Percentiles rank a stretch among this genome's conserved stretches.
Conservation (phyloP, 2,797 vertebrate species). For the Argya squamiceps region DNA sequence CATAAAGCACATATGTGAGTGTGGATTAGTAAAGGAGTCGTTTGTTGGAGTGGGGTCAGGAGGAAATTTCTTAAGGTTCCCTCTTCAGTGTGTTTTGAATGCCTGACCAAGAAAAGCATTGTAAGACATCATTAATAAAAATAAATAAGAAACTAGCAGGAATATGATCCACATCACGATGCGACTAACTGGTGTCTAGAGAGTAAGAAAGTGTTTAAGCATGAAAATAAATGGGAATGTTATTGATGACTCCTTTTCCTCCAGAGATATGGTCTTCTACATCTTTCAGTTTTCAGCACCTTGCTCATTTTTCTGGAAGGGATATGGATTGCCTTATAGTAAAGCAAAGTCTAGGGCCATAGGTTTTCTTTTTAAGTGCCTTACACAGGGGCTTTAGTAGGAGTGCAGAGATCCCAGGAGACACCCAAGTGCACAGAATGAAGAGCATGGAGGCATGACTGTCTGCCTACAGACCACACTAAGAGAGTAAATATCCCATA, state of each 20-base stretch:
- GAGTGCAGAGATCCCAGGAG: not conserved
- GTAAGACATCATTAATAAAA: not conserved
- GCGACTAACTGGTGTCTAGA: not conserved
- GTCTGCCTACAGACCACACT: not conserved
- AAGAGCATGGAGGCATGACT: not conserved
- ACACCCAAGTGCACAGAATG: not conserved
- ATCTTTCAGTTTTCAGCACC: not conserved
- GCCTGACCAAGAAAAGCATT: not conserved
- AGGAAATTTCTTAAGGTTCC: not conserved
- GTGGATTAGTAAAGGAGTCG: not conserved
- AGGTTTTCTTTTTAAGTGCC: not conserved
- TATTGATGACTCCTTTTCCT: not conserved
- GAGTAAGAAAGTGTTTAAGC: not conserved
- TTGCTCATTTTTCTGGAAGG: not conserved
- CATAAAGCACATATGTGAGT: not conserved
- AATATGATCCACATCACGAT: not conserved
- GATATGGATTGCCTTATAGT: not conserved
- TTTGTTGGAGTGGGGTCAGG: not conserved
- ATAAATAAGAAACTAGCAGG: not conserved
- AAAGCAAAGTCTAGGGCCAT: not conserved
- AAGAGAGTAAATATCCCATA: not conserved
- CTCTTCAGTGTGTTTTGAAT: not conserved
- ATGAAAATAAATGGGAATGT: not conserved
- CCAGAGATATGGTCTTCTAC: not conserved
- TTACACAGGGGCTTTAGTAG: not conserved